Conservation (phyloP, 2,797 vertebrate genomes). For the Anniella stebbinsi region DNA sequence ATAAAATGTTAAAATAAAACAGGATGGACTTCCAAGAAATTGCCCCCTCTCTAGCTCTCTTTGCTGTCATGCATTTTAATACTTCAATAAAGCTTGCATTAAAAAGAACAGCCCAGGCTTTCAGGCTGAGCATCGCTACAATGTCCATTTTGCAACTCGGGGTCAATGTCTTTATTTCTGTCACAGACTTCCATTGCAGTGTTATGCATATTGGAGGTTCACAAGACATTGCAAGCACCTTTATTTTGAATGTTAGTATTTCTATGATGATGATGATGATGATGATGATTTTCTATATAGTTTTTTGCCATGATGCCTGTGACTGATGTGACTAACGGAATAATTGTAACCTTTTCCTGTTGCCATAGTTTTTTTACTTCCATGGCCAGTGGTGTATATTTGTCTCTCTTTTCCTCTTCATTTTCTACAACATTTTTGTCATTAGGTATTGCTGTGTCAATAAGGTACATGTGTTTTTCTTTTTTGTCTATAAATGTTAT, state of each 20-base stretch:
- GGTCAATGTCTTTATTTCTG: not conserved
- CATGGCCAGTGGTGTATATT: too few relatives aligned
- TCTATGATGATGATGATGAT: too few relatives aligned
- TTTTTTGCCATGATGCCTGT: too few relatives aligned
- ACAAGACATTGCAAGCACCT: not conserved
- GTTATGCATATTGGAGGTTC: not conserved
- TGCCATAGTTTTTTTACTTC: too few relatives aligned
- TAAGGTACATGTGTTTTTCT: too few relatives aligned
- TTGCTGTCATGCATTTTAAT: constrained; percentile 16
- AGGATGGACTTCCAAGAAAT: constrained; percentile 16
- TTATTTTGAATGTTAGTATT: not conserved
- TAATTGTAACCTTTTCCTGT: too few relatives aligned
- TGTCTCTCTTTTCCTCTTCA: too few relatives aligned
- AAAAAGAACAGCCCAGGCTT: not conserved
- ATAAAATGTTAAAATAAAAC: constrained; percentile 19
- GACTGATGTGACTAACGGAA: too few relatives aligned
- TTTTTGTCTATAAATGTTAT: too few relatives aligned
- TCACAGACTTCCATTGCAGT: not conserved
- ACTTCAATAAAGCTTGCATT: constrained; percentile 14
- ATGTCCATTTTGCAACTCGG: not conserved
- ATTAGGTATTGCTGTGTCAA: too few relatives aligned
- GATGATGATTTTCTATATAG: too few relatives aligned
- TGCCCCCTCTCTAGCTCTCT: not conserved
- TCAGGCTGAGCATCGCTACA: not conserved
- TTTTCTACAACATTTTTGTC: too few relatives aligned